These are phyloP conservation scores for Neolamprologus ventralis DNA, from an alignment of 2,113 vertebrate species.

Conservation along the genomic window DNA sequence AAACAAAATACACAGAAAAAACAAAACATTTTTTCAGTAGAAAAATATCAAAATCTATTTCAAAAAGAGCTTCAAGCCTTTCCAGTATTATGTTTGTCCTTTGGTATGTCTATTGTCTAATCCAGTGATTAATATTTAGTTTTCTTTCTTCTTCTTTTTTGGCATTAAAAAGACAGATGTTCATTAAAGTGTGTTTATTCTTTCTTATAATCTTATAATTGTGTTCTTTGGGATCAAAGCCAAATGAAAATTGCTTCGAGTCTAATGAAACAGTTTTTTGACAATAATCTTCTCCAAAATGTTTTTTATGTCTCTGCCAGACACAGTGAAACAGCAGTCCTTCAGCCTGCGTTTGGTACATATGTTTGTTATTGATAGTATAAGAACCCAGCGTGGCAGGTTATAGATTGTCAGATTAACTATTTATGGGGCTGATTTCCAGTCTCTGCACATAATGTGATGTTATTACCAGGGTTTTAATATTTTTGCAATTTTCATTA, in stretches of 20 bases:
- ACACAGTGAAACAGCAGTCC: background rate
- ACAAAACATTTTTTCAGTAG: background rate
- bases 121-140: background rate
- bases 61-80: fast-evolving
- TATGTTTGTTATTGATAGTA: background rate
- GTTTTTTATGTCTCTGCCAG: background rate
- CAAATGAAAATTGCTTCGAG: background rate
- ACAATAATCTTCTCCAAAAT: background rate
- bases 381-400: background rate
- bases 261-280: background rate
- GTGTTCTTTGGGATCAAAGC: background rate
- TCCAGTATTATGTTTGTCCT: background rate
- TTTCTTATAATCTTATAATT: background rate
- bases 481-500: too few relatives aligned
- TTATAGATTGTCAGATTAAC: background rate
- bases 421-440: background rate
- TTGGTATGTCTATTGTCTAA: background rate
- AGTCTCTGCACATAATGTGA: background rate
- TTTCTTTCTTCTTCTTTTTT: background rate
- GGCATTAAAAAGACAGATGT: background rate
- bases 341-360: background rate
- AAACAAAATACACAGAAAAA: background rate
- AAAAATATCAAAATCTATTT: background rate
- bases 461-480: too few relatives aligned
- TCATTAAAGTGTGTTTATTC: background rate